phyloP scores from a whole-genome alignment of 2,888 invertebrate species.

The Clepsis dumicolana region DNA sequence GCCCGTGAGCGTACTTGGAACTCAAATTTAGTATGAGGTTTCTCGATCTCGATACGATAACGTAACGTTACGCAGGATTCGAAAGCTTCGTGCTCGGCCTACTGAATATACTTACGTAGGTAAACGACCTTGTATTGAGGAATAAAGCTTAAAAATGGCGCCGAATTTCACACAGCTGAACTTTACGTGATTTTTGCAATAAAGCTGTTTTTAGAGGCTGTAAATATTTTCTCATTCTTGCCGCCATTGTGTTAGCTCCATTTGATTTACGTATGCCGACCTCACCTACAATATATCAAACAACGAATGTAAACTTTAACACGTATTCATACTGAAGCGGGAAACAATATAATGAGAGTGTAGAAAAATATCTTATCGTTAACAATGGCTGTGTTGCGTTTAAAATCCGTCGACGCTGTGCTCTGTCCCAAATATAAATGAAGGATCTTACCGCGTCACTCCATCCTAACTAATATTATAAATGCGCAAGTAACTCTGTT shows the following conservation, averaged over 20 bases:
- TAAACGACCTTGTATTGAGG: not conserved
- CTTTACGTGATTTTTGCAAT: conserved; percentile 29
- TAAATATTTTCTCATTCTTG: conserved; percentile 30
- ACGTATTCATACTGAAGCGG: conserved; percentile 7
- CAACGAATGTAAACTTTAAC: conserved; percentile 30
- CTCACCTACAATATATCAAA: conserved; percentile 31
- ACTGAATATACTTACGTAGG: not conserved
- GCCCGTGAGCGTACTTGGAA: no score
- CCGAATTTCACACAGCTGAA: not conserved
- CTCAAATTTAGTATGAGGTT: no score
- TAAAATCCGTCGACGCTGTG: not conserved
- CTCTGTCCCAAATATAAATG: not conserved
- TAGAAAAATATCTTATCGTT: not conserved
- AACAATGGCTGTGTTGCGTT: not conserved
- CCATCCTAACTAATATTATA: no score
- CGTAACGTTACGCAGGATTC: no score
- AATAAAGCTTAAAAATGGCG: not conserved
- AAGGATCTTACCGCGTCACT: not conserved
- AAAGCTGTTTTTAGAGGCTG: conserved; percentile 31
- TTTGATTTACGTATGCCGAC: conserved; percentile 33
- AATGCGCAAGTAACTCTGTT: no score
- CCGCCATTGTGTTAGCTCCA: conserved; percentile 23
- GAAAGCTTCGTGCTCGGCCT: no score
- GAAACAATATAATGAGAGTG: conserved; percentile 25
- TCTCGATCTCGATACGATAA: no score